Evolutionary conservation across 2,797 vertebrate species (phyloP), one percentile per base, ranked within the genome.

Genomic region (Pseudochirops cupreus): DNA sequence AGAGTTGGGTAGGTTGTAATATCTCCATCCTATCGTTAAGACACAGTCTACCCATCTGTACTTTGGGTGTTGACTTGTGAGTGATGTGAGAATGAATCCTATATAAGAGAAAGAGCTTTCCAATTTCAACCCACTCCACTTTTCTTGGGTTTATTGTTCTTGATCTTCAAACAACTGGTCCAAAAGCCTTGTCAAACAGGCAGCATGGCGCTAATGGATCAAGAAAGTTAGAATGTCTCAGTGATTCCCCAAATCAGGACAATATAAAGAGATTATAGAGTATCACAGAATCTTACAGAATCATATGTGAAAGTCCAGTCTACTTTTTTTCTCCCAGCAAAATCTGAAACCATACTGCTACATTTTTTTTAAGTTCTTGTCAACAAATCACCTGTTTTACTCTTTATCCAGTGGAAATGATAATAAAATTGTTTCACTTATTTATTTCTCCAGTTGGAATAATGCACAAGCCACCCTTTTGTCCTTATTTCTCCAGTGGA

Each of bases 21-120:
- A 1, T 50, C 39, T 24, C n/a, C 3, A 50, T 39, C 18, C 39
- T 87, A 26, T 50, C 26, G 2, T 46, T 26, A 87, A 87, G 74
- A 46, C 21, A 28, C 9, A 87, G 7, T 87, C 9, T 24, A 14
- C n/a, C 13, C 21, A 31, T 54, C 1, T 90, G 54, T 21, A 29
- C 0, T 10, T 82, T 1, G 1, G 10, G 46, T 18, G 6, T n/a
- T 87, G 53, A 18, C n/a, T 24, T 46, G 50, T 10, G n/a, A 50
- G 50, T 12, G 18, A 24, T 0, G 0, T 3, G 26, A 4, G 9
- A n/a, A 11, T 0, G 21, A 28, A 2, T 57, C 21, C 18, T 2
- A 50, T 58, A 92, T 28, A 74, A 21, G 2, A 4, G 1, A 33
- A 26, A 0, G 24, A 46, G 2, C 10, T 29, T 46, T 46, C n/a